Percentiles rank a stretch among this genome's conserved stretches.
These are phyloP conservation scores for Nyctalus aviator DNA, from an alignment of 2,797 vertebrate genomes.

Conservation along the genomic window DNA sequence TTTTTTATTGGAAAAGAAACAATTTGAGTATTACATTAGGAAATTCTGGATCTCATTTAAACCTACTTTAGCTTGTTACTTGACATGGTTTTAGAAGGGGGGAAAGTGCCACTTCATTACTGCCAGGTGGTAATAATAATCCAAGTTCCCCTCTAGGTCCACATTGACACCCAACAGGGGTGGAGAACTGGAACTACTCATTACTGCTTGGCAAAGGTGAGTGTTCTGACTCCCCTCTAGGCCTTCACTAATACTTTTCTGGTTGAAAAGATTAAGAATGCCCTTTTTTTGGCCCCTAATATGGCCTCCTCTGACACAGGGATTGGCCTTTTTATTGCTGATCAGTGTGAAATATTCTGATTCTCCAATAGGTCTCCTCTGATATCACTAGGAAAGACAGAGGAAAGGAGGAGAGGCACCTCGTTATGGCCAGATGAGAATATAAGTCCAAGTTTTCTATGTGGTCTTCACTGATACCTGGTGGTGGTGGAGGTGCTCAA, in stretches of 20 bases:
- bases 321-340: not conserved
- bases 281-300: not conserved
- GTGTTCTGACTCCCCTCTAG: not conserved
- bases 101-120: not conserved
- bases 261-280: not conserved
- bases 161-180: not conserved
- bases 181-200: not conserved
- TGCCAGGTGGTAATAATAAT: not conserved
- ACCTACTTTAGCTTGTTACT: not conserved
- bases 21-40: not conserved
- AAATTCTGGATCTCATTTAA: not conserved
- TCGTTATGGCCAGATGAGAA: not conserved
- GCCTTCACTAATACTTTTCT: not conserved
- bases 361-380: not conserved
- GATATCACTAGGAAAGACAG: not conserved
- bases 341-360: not conserved
- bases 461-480: not conserved
- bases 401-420: not conserved
- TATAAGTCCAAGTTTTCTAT: not conserved
- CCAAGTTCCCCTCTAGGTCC: not conserved
- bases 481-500: not conserved
- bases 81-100: not conserved
- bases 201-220: not conserved
- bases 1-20: not conserved
- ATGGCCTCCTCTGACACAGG: not conserved